phyloP scores from a whole-genome alignment of 1,140 invertebrate species.

The Nautilus pompilius region DNA sequence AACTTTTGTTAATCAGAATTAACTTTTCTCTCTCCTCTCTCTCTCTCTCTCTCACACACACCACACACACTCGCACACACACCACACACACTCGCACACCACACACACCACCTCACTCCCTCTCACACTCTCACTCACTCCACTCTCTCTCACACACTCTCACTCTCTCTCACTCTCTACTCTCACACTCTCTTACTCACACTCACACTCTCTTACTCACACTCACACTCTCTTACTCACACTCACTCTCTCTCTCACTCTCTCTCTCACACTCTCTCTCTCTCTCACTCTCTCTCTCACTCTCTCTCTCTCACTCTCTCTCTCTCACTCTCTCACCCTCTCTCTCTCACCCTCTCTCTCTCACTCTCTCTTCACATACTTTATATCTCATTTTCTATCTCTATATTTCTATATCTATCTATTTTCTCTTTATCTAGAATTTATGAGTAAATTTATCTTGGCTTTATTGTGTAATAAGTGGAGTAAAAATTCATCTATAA shows the following conservation, averaged over 20 bases:
- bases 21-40: no score
- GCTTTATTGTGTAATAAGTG: no score
- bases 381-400: neutral
- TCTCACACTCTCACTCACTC: neutral
- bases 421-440: neutral
- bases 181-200: neutral
- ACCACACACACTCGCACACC: neutral
- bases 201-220: neutral
- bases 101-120: neutral
- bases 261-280: conserved; percentile 3
- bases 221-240: neutral
- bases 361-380: neutral
- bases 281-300: neutral
- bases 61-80: neutral
- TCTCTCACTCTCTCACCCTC: neutral
- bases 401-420: neutral
- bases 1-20: no score
- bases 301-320: neutral
- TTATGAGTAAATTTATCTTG: no score
- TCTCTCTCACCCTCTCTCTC: neutral
- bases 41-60: neutral
- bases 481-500: no score
- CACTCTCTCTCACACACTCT: neutral
- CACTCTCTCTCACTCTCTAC: neutral
- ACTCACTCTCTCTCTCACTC: conserved; percentile 1